Percentiles rank a stretch among this genome's conserved stretches.
phyloP scores from a whole-genome alignment of 1,140 invertebrate species.

The Acromyrmex echinatior region DNA sequence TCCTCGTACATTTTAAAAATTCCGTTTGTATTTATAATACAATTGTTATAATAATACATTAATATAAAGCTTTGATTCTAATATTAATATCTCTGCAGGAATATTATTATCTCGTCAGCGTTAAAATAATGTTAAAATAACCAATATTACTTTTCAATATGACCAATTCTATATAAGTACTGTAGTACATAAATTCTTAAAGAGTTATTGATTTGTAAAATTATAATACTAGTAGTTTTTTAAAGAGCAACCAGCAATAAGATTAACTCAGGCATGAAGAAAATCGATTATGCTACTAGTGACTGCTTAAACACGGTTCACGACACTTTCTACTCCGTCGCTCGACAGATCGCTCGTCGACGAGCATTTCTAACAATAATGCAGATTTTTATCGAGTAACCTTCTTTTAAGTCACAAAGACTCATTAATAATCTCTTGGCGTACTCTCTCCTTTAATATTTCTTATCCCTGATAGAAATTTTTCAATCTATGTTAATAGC shows the following conservation, averaged over 20 bases:
- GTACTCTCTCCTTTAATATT: conserved; percentile 27
- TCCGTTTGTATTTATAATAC: background rate
- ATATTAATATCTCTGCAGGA: background rate
- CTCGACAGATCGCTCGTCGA: background rate
- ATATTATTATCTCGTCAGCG: background rate
- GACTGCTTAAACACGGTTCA: conserved; percentile 57
- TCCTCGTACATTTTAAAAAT: background rate
- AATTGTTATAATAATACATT: background rate
- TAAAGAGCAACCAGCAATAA: conserved; percentile 27
- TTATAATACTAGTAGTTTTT: conserved; percentile 38
- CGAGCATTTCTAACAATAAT: conserved; percentile 67
- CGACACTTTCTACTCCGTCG: conserved; percentile 40
- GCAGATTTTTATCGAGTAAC: conserved; percentile 68
- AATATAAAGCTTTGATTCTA: background rate
- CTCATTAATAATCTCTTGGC: conserved; percentile 57
- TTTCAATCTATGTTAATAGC: conserved; percentile 15
- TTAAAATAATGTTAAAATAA: background rate
- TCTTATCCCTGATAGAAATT: background rate
- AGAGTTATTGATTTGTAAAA: conserved; percentile 8
- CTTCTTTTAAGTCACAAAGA: background rate
- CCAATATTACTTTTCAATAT: background rate
- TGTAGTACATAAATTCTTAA: background rate
- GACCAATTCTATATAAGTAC: background rate
- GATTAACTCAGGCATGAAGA: conserved; percentile 35
- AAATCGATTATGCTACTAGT: conserved; percentile 63